Evolutionary conservation across 1,140 invertebrate genomes (phyloP).

Genomic region (Geopemphigus sp.): DNA sequence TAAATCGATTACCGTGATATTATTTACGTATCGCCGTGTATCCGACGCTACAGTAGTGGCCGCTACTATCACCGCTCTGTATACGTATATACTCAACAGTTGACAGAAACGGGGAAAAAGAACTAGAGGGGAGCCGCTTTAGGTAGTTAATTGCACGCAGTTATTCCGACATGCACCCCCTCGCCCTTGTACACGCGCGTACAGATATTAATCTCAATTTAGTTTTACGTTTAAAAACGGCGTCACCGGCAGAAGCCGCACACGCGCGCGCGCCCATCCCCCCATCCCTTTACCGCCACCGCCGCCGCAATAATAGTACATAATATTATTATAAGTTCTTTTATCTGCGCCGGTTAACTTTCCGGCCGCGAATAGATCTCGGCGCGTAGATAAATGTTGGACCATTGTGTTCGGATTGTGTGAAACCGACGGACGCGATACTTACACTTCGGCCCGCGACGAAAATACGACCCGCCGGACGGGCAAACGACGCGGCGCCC

Average conservation of each 20-base stretch:
- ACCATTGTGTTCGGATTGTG: conserved; percentile 17
- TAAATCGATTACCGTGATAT: too few species aligned
- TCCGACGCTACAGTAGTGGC: too few species aligned
- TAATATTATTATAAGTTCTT: not conserved
- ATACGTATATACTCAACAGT: not conserved
- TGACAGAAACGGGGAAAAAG: not conserved
- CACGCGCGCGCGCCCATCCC: not conserved
- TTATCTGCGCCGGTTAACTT: conserved; percentile 44
- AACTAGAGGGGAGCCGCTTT: conserved; percentile 35
- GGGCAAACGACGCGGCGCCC: too few species aligned
- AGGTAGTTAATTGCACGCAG: conserved; percentile 48
- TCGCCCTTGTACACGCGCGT: not conserved
- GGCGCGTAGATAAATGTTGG: not conserved
- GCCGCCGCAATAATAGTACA: not conserved
- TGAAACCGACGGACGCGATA: conserved; percentile 38
- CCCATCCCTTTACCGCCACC: not conserved
- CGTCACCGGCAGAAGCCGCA: conserved; percentile 44
- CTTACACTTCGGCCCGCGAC: too few species aligned
- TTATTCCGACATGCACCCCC: conserved; percentile 39
- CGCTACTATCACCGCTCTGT: not conserved
- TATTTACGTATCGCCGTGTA: too few species aligned
- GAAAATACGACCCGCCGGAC: too few species aligned
- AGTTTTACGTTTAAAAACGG: conserved; percentile 49
- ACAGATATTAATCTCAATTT: conserved; percentile 49
- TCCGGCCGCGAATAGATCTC: conserved; percentile 26